Conservation (phyloP, 1,140 invertebrate species). For the Riptortus pedestris region DNA sequence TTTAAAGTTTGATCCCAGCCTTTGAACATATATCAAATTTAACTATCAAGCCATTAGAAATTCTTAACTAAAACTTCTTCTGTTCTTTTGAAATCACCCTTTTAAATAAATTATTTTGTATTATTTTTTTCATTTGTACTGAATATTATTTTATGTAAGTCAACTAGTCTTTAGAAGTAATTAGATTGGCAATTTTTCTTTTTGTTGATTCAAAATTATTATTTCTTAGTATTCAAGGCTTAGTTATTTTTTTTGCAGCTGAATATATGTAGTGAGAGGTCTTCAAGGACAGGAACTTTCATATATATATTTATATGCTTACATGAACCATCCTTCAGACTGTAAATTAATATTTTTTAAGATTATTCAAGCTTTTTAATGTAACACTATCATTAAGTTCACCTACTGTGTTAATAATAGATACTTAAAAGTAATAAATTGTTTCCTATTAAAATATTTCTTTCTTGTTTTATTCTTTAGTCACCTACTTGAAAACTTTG, state of each 20-base stretch:
- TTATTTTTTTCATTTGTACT: constrained; percentile 18
- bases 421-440: constrained; percentile 23
- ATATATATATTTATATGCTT: constrained; percentile 13
- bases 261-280: not conserved
- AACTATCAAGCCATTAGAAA: too few relatives aligned
- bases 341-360: constrained; percentile 23
- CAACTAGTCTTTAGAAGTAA: constrained; percentile 23
- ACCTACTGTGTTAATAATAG: constrained; percentile 25
- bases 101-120: too few relatives aligned
- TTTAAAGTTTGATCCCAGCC: constrained; percentile 12
- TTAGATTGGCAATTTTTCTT: constrained; percentile 5
- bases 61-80: too few relatives aligned
- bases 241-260: constrained; percentile 2
- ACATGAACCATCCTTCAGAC: constrained; percentile 17
- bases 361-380: constrained; percentile 22
- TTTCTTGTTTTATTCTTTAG: not conserved
- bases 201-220: constrained; percentile 3
- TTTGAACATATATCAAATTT: constrained; percentile 16
- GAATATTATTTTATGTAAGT: constrained; percentile 17
- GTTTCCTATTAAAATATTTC: constrained; percentile 11
- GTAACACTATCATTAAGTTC: constrained; percentile 23
- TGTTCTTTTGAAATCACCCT: too few relatives aligned
- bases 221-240: not conserved
- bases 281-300: not conserved
- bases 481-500: too few relatives aligned